phyloP scores from a whole-genome alignment of 2,797 vertebrate species.

The Anguilla megastoma region DNA sequence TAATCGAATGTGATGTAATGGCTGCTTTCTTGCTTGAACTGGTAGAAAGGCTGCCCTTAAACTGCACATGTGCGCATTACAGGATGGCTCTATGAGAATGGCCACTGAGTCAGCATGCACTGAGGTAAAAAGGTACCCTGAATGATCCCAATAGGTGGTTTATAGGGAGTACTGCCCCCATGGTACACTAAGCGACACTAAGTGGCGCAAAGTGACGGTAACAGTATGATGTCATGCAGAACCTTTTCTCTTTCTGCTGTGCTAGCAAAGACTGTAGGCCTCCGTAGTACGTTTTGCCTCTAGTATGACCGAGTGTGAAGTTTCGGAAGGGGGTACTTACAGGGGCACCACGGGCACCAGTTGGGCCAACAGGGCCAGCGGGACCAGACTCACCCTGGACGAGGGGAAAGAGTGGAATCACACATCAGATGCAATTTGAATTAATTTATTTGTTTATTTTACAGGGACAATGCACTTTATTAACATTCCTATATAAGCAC shows the following conservation, averaged over 20 bases:
- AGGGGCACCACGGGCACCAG: slow-evolving; percentile 85
- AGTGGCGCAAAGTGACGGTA: not conserved
- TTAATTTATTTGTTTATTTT: no score
- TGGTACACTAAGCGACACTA: no score
- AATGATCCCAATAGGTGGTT: not conserved
- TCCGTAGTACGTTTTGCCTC: not conserved
- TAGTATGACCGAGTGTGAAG: not conserved
- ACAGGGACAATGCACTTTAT: no score
- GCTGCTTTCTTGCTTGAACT: not conserved
- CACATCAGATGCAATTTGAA: not conserved
- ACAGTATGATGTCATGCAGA: not conserved
- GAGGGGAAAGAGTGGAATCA: not conserved
- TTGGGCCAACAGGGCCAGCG: slow-evolving; percentile 78
- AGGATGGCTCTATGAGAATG: not conserved
- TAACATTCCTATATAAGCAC: no score
- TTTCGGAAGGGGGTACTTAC: slow-evolving; percentile 72
- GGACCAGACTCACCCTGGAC: slow-evolving; percentile 87
- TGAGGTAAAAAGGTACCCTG: not conserved
- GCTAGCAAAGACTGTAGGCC: not conserved
- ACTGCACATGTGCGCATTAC: not conserved
- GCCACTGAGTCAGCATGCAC: not conserved
- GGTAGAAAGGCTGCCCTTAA: not conserved
- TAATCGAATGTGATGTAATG: not conserved
- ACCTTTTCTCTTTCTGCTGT: not conserved
- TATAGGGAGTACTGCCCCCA: no score